Evolutionary conservation across 2,888 invertebrate species (phyloP).

Genomic region (Ichneumoninae sp.): DNA sequence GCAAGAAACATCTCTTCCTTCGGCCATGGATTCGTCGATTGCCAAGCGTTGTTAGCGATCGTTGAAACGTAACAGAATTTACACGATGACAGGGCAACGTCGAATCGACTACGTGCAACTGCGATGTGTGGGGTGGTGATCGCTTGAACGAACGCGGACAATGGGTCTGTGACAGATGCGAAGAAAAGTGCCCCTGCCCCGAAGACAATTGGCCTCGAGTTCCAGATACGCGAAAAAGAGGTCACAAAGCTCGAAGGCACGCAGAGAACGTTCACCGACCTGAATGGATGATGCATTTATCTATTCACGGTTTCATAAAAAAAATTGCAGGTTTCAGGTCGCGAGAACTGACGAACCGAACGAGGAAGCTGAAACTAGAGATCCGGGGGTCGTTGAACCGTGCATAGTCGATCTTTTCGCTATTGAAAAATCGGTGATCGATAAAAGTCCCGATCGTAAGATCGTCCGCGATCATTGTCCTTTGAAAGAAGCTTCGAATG

Average conservation of each 20-base stretch:
- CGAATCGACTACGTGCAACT: slow-evolving; percentile 52
- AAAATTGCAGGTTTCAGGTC: no score
- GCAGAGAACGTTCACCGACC: neutral
- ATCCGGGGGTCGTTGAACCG: neutral
- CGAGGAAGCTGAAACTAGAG: neutral
- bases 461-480: slow-evolving; percentile 13
- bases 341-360: neutral
- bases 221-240: neutral
- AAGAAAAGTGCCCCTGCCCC: slow-evolving; percentile 60
- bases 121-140: slow-evolving; percentile 60
- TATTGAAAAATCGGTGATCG: slow-evolving; percentile 5
- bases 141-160: slow-evolving; percentile 50
- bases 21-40: neutral
- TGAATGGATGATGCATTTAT: no score
- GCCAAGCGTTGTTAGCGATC: neutral
- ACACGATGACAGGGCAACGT: slow-evolving; percentile 6
- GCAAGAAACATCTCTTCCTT: neutral
- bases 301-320: no score
- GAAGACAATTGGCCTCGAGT: neutral
- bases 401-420: neutral
- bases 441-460: neutral
- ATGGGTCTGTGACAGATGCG: slow-evolving; percentile 65
- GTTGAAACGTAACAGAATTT: slow-evolving; percentile 18
- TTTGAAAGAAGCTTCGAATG: slow-evolving; percentile 16
- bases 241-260: neutral